phyloP scores from a whole-genome alignment of 2,797 vertebrate genomes.

The Falco novaeseelandiae region DNA sequence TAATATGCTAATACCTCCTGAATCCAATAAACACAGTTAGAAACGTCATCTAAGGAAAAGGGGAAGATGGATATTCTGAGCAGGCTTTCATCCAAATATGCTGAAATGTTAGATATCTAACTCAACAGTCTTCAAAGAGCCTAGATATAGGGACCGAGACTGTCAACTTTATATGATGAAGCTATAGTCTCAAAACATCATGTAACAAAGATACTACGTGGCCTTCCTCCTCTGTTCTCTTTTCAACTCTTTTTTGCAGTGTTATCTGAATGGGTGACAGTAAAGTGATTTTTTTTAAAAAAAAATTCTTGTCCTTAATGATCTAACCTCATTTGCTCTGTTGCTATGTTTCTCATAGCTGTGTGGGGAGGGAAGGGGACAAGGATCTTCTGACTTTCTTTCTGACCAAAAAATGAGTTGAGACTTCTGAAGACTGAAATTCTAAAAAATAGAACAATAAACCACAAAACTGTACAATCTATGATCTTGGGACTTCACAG shows the following conservation, averaged over 20 bases:
- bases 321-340: background rate
- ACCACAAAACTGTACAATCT: fast-evolving
- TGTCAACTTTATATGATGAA: background rate
- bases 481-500: background rate
- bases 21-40: background rate
- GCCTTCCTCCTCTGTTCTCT: background rate
- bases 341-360: background rate
- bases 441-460: background rate
- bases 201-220: background rate
- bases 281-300: background rate
- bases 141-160: background rate
- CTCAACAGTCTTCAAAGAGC: background rate
- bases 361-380: fast-evolving
- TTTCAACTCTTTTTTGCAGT: background rate
- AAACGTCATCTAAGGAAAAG: background rate
- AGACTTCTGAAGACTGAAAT: background rate
- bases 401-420: background rate
- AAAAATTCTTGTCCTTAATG: background rate
- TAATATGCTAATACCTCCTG: background rate
- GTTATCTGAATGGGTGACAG: background rate
- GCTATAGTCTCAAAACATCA: background rate
- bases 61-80: background rate
- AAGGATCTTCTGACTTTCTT: background rate
- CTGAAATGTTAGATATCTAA: background rate
- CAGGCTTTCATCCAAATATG: background rate